A percentile compares a stretch with the other conserved stretches of the same genome.
Evolutionary conservation across 1,140 invertebrate species (phyloP).

Genomic region (Heterodera schachtii): DNA sequence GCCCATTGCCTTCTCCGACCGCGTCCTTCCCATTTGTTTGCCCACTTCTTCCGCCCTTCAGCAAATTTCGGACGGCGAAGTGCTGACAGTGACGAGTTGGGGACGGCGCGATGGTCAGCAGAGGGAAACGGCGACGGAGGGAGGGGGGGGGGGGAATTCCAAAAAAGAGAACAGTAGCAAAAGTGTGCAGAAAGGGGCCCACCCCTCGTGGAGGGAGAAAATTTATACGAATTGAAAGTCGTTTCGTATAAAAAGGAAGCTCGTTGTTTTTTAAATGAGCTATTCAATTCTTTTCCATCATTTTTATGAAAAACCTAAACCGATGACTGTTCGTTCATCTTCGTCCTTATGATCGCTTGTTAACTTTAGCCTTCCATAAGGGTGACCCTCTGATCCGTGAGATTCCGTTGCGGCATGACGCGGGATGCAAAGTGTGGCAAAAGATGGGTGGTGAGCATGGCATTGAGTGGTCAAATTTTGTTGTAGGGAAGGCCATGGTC

Average conservation of each 20-base stretch:
- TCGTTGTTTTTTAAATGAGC: too few species aligned
- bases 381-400: conserved; percentile 49
- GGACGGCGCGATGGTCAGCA: conserved; percentile 31
- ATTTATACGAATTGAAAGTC: too few species aligned
- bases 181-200: too few species aligned
- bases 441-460: neutral
- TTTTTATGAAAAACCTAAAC: neutral
- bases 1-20: conserved; percentile 17
- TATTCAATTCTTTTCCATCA: too few species aligned
- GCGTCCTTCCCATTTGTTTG: conserved; percentile 41
- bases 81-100: conserved; percentile 37
- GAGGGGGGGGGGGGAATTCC: too few species aligned
- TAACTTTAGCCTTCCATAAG: conserved; percentile 35
- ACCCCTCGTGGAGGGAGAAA: too few species aligned
- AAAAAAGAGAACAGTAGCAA: too few species aligned
- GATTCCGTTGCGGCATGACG: conserved; percentile 47
- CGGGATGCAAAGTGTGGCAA: conserved; percentile 30
- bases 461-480: neutral
- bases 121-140: too few species aligned
- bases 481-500: conserved; percentile 32
- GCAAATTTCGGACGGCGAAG: conserved; percentile 15
- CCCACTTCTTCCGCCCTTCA: neutral
- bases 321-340: neutral
- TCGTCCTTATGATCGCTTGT: too few species aligned
- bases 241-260: too few species aligned